Percentiles rank a stretch among this genome's conserved stretches.
These are phyloP conservation scores for Epsilonema sp. DNA, from an alignment of 2,888 invertebrate genomes.

Conservation along the genomic window DNA sequence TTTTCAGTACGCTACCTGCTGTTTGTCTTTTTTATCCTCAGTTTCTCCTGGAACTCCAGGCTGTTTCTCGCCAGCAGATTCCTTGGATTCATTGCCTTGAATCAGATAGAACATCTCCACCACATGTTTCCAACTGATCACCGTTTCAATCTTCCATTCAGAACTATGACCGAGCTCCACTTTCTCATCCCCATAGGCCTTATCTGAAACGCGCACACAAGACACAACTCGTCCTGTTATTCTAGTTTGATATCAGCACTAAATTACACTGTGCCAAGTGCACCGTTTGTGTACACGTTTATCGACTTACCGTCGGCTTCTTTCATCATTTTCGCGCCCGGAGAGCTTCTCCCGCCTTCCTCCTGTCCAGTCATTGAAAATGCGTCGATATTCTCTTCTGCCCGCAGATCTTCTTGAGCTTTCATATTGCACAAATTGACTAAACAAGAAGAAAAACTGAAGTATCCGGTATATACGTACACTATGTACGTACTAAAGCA, in stretches of 20 bases:
- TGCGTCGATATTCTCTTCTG: conserved; percentile 28
- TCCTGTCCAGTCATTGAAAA: conserved; percentile 23
- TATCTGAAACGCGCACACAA: not conserved
- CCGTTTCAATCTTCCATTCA: conserved; percentile 16
- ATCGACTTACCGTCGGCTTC: not conserved
- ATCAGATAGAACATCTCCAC: conserved; percentile 24
- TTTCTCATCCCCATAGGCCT: not conserved
- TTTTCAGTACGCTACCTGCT: no score
- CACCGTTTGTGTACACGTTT: no score
- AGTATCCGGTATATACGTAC: no score
- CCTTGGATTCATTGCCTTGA: no score
- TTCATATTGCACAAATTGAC: conserved; percentile 25
- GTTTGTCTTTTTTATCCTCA: no score
- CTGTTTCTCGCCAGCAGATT: no score
- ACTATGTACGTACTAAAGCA: no score
- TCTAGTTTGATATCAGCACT: no score
- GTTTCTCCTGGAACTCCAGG: no score
- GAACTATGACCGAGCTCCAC: conserved; percentile 7
- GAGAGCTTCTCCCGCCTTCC: conserved; percentile 18
- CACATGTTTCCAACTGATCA: conserved; percentile 25
- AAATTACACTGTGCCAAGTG: no score
- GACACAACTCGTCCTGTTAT: no score
- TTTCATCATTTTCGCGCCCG: conserved; percentile 8
- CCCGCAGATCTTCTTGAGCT: conserved; percentile 25
- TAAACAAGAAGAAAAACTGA: no score